phyloP scores from a whole-genome alignment of 1,140 invertebrate species.

The Ceratina japonica region DNA sequence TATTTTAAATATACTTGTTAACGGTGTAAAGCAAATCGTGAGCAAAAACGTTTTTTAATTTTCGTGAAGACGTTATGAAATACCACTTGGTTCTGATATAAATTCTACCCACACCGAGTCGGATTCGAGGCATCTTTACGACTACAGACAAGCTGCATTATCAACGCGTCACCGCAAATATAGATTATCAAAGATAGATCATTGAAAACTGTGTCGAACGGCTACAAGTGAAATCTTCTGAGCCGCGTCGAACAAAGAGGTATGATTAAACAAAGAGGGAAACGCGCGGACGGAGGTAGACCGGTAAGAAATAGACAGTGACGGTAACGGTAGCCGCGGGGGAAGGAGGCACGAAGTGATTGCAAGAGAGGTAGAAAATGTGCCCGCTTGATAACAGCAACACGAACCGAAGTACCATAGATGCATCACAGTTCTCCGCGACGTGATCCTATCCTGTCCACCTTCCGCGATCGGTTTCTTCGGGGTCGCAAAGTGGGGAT shows the following conservation, averaged over 20 bases:
- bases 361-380: conserved; percentile 59
- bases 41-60: neutral
- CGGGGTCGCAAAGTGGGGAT: conserved; percentile 61
- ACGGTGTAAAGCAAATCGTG: no score
- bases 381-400: conserved; percentile 65
- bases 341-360: conserved; percentile 27
- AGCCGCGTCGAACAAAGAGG: conserved; percentile 7
- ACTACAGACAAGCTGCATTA: neutral
- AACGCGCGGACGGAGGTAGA: neutral
- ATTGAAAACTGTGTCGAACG: neutral
- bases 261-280: conserved; percentile 15
- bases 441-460: conserved; percentile 42
- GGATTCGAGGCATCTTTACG: neutral
- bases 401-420: conserved; percentile 52
- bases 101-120: conserved; percentile 2
- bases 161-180: conserved; percentile 24
- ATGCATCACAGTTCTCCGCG: conserved; percentile 50
- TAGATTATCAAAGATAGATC: conserved; percentile 41
- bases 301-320: neutral
- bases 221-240: conserved; percentile 2
- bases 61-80: neutral
- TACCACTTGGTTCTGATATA: neutral
- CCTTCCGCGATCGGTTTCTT: conserved; percentile 46
- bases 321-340: conserved; percentile 7
- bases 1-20: no score